Conservation (phyloP, 2,797 vertebrate genomes). For the Arnoldichthys spilopterus region DNA sequence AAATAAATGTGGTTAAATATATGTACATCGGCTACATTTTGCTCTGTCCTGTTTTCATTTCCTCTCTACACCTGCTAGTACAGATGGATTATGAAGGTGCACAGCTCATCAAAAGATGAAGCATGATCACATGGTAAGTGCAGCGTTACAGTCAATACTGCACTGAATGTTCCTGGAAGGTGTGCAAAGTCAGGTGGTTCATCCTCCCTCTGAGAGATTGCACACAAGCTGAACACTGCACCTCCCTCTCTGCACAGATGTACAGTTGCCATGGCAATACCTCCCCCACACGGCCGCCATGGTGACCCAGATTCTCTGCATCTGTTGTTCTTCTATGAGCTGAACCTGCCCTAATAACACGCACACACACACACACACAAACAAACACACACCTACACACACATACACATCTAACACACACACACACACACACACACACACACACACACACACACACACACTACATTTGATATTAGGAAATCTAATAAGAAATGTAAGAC, state of each 20-base stretch:
- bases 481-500: too few relatives aligned
- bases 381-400: too few relatives aligned
- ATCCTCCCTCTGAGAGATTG: constrained; percentile 21
- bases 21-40: too few relatives aligned
- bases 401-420: neutral
- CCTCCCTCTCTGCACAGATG: constrained; percentile 31
- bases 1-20: too few relatives aligned
- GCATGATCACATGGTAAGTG: neutral
- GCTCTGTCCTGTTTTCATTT: too few relatives aligned
- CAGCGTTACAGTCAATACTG: neutral
- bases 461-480: too few relatives aligned
- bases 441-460: too few relatives aligned
- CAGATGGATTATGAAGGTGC: neutral
- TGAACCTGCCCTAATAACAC: constrained; percentile 25
- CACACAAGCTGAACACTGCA: constrained; percentile 42
- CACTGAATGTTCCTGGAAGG: constrained; percentile 31
- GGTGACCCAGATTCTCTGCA: constrained; percentile 54
- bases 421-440: neutral
- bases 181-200: constrained; percentile 28
- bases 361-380: neutral
- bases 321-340: constrained; percentile 27
- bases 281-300: constrained; percentile 41
- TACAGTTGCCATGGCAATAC: constrained; percentile 48
- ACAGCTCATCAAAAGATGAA: neutral
- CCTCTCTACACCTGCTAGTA: neutral